Conservation (phyloP, 2,113 vertebrate species). For the Neolamprologus modestus region DNA sequence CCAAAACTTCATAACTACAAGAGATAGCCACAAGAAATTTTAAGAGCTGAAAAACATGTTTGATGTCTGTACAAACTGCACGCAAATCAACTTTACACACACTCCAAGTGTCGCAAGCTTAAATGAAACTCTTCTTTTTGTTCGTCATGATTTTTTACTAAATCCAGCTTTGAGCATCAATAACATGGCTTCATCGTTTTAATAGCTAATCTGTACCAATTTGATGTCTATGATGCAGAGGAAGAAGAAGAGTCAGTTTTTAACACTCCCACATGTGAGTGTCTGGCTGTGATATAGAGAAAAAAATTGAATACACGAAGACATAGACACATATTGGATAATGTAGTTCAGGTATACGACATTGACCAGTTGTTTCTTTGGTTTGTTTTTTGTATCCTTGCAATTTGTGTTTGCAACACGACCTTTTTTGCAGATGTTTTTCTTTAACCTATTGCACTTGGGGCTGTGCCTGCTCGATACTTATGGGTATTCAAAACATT, state of each 20-base stretch:
- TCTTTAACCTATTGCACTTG: background rate
- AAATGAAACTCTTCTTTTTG: background rate
- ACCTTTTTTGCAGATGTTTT: background rate
- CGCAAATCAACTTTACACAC: background rate
- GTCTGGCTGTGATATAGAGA: background rate
- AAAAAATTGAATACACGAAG: background rate
- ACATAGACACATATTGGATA: background rate
- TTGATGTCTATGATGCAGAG: background rate
- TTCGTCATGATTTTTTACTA: background rate
- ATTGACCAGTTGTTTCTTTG: background rate
- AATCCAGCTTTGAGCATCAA: background rate
- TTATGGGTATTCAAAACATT: background rate
- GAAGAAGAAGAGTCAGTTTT: background rate
- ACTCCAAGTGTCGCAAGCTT: background rate
- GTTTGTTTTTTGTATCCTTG: background rate
- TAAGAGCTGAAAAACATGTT: background rate
- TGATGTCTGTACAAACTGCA: background rate
- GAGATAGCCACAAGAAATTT: background rate
- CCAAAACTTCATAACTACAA: background rate
- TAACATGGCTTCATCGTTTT: background rate
- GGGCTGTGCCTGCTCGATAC: background rate
- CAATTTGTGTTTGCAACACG: background rate
- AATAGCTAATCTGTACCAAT: background rate
- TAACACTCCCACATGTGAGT: rapidly evolving
- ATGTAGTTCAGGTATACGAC: background rate